A percentile compares a stretch with the other conserved stretches of the same genome.
Conservation (phyloP, 2,113 vertebrate genomes). For the Solea senegalensis region DNA sequence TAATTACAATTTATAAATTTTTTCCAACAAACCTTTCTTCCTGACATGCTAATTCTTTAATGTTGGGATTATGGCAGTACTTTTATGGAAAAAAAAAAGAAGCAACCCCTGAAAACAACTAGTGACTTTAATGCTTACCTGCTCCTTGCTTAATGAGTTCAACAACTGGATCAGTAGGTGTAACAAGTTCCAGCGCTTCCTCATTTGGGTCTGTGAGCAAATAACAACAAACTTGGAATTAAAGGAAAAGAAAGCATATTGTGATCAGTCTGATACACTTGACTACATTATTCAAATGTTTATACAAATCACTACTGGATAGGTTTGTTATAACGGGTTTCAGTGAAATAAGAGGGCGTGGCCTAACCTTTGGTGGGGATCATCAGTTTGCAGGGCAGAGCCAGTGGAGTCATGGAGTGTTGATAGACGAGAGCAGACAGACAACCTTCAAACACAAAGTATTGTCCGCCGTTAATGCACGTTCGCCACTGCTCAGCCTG, state of each 20-base stretch:
- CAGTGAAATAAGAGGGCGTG: too few species aligned
- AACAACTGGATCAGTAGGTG: slow-evolving; percentile 82
- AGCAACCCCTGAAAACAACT: neutral
- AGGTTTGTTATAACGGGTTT: too few species aligned
- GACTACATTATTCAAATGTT: too few species aligned
- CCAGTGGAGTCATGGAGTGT: slow-evolving; percentile 95
- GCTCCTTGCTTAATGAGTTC: slow-evolving; percentile 94
- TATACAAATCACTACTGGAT: too few species aligned
- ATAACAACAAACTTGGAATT: neutral
- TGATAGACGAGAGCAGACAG: slow-evolving; percentile 97
- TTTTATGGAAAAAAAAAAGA: too few species aligned
- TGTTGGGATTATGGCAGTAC: too few species aligned
- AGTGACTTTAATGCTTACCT: slow-evolving; percentile 72
- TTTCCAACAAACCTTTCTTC: too few species aligned
- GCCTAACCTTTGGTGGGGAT: slow-evolving; percentile 93
- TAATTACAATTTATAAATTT: too few species aligned
- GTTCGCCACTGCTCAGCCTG: neutral
- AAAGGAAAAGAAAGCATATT: too few species aligned
- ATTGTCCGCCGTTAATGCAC: neutral
- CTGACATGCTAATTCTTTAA: too few species aligned
- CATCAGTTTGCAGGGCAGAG: slow-evolving; percentile 95
- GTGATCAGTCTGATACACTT: too few species aligned
- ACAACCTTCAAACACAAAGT: slow-evolving; percentile 81
- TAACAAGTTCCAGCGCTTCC: slow-evolving; percentile 86
- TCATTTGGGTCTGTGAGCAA: slow-evolving; percentile 89